These are phyloP conservation scores for Anneissia japonica DNA, from an alignment of 35 echinoderm and acorn worm genomes.

Conservation along the genomic window DNA sequence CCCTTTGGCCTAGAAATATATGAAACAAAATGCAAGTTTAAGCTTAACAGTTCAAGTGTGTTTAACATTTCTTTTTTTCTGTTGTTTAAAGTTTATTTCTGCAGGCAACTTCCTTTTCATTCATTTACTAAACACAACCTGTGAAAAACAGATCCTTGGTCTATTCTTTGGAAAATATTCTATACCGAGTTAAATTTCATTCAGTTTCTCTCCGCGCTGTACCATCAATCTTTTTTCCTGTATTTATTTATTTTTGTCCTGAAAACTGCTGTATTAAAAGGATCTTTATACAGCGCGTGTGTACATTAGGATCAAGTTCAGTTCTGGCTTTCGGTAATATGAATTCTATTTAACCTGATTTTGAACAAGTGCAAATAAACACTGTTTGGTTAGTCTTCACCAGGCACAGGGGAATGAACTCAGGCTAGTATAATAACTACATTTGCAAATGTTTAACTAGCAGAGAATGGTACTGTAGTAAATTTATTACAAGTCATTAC, in stretches of 20 bases:
- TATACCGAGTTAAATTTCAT: not conserved
- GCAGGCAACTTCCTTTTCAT: not conserved
- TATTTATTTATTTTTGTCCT: not conserved
- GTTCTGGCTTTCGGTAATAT: not conserved
- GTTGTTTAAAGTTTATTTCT: not conserved
- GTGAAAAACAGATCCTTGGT: not conserved
- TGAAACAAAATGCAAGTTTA: not conserved
- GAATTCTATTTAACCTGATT: constrained; percentile 2
- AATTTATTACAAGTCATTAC: not conserved
- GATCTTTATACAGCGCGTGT: not conserved
- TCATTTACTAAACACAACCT: not conserved
- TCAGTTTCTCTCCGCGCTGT: not conserved
- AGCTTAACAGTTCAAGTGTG: not conserved
- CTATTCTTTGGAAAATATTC: not conserved
- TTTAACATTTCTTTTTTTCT: not conserved
- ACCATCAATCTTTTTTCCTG: not conserved
- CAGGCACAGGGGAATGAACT: not conserved
- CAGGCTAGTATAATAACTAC: not conserved
- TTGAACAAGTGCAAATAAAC: not conserved
- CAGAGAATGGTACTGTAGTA: no score
- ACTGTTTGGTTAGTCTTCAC: not conserved
- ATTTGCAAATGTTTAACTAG: not conserved
- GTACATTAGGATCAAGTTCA: not conserved
- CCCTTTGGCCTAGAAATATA: not conserved
- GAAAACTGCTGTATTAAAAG: not conserved